Percentiles rank a stretch among this genome's conserved stretches.
phyloP scores from a whole-genome alignment of 1,140 invertebrate genomes.

The Drosophila repletoides region DNA sequence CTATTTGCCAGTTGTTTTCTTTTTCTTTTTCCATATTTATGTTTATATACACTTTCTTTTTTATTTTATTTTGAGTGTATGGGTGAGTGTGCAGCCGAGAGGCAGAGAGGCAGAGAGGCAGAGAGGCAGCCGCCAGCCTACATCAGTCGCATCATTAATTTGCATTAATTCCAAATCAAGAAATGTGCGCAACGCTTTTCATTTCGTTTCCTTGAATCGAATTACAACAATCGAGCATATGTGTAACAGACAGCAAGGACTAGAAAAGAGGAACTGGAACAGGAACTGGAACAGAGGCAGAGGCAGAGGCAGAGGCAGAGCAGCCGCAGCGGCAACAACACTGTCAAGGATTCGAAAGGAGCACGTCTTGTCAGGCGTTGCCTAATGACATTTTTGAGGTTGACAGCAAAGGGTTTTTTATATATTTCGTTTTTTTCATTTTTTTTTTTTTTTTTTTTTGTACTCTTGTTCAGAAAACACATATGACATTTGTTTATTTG shows the following conservation, averaged over 20 bases:
- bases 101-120: neutral
- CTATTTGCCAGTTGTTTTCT: slow-evolving; percentile 50
- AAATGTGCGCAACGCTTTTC: slow-evolving; percentile 59
- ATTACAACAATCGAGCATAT: slow-evolving; percentile 77
- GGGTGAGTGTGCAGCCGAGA: neutral
- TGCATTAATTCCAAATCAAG: slow-evolving; percentile 81
- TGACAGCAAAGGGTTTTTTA: slow-evolving; percentile 49
- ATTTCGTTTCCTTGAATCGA: slow-evolving; percentile 59
- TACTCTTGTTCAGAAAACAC: slow-evolving; percentile 39
- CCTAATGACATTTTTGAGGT: slow-evolving; percentile 81
- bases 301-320: neutral
- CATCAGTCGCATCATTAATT: slow-evolving; percentile 69
- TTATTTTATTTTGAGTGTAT: neutral
- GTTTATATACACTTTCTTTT: too few species aligned
- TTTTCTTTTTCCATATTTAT: neutral
- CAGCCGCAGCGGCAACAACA: too few species aligned
- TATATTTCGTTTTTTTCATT: slow-evolving; percentile 5
- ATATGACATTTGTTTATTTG: slow-evolving; percentile 82
- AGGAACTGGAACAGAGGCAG: neutral
- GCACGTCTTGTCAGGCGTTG: slow-evolving; percentile 57
- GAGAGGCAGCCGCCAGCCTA: slow-evolving; percentile 12
- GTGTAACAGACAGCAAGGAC: slow-evolving; percentile 47
- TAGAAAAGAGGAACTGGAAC: neutral
- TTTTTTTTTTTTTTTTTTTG: neutral
- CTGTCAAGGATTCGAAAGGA: slow-evolving; percentile 21